These are phyloP conservation scores for Diploscapter pachys DNA, from an alignment of 1,140 invertebrate species.

Conservation along the genomic window DNA sequence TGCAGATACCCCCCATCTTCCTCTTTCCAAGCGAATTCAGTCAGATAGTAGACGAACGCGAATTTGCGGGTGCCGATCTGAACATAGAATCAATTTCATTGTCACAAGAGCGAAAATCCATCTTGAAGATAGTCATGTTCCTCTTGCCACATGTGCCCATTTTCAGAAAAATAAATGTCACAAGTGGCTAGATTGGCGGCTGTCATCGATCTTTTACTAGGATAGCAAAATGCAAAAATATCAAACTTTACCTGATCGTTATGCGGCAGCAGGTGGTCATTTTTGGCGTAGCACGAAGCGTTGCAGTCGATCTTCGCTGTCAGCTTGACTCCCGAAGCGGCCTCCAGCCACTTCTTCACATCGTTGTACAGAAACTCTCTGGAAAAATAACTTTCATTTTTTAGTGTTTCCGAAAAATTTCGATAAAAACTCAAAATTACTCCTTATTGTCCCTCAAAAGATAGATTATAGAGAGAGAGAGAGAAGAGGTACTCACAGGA, in stretches of 20 bases:
- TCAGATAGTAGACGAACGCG: conserved; percentile 29
- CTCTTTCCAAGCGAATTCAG: conserved; percentile 14
- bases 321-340: conserved; percentile 19
- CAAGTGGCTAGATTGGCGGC: too few species aligned
- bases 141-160: too few species aligned
- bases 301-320: conserved; percentile 19
- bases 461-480: too few species aligned
- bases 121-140: too few species aligned
- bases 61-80: conserved; percentile 32
- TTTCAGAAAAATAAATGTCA: too few species aligned
- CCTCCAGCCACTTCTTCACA: conserved; percentile 25
- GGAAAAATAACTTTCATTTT: neutral
- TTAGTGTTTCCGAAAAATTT: neutral
- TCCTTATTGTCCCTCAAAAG: too few species aligned
- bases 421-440: too few species aligned
- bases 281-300: conserved; percentile 18
- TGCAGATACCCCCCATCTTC: conserved; percentile 20
- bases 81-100: neutral
- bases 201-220: too few species aligned
- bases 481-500: too few species aligned
- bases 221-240: neutral
- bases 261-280: conserved; percentile 22
- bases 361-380: conserved; percentile 22
- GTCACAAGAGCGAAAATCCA: too few species aligned
- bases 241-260: conserved; percentile 18